These are phyloP conservation scores for Edolisoma coerulescens DNA, from an alignment of 2,113 vertebrate genomes.

Conservation along the genomic window DNA sequence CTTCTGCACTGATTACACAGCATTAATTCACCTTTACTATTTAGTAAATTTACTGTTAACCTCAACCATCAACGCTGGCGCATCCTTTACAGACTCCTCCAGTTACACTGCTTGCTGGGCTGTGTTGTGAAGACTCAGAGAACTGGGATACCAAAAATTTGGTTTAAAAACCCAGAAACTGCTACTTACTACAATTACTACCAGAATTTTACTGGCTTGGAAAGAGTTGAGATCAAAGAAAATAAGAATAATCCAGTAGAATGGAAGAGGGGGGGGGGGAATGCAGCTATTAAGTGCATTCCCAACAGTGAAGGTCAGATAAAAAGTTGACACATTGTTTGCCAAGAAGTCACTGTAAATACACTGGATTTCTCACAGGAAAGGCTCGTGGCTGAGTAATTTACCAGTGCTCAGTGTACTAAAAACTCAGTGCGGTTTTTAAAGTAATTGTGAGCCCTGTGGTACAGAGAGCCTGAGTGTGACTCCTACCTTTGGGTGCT, in stretches of 20 bases:
- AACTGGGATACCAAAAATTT: neutral
- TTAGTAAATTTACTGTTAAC: neutral
- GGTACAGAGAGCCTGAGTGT: neutral
- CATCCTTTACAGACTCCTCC: neutral
- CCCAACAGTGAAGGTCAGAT: neutral
- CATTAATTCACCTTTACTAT: neutral
- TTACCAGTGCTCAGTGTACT: neutral
- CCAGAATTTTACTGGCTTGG: neutral
- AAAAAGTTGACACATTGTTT: neutral
- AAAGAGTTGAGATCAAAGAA: neutral
- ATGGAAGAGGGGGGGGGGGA: neutral
- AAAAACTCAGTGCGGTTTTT: neutral
- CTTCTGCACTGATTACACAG: neutral
- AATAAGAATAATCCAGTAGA: neutral
- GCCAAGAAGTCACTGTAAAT: neutral
- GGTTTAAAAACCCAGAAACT: neutral
- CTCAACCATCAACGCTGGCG: neutral
- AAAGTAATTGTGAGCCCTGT: neutral
- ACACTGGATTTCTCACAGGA: neutral
- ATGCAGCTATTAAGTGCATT: neutral
- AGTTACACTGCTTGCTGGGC: neutral
- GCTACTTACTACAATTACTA: neutral
- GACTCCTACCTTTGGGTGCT: slow-evolving; percentile 80
- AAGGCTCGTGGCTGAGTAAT: neutral
- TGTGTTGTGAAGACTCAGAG: neutral